Conservation (phyloP, 2,888 invertebrate species). For the Orchesellides sinensis region DNA sequence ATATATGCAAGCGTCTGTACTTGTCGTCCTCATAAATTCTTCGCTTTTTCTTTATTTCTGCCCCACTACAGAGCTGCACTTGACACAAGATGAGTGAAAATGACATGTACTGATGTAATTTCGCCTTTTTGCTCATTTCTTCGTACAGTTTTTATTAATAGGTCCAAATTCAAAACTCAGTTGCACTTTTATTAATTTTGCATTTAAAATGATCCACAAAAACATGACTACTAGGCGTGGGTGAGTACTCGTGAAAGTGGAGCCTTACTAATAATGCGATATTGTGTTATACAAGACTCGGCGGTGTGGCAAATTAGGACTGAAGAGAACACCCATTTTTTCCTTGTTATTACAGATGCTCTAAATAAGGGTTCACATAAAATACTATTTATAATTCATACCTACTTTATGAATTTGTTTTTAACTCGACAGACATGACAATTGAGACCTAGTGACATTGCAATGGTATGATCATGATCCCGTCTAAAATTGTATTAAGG, state of each 20-base stretch:
- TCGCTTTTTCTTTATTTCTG: background rate
- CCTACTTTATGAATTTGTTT: background rate
- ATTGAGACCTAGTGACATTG: background rate
- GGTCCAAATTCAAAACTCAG: too few species aligned
- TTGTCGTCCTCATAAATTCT: constrained; percentile 55
- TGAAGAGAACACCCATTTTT: constrained; percentile 12
- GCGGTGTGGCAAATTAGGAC: too few species aligned
- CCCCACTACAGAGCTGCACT: too few species aligned
- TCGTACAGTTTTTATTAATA: too few species aligned
- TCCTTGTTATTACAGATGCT: too few species aligned
- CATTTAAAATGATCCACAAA: too few species aligned
- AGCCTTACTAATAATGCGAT: background rate
- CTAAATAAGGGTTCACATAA: too few species aligned
- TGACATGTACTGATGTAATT: constrained; percentile 26
- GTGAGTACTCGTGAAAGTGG: constrained; percentile 21
- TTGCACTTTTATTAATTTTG: too few species aligned
- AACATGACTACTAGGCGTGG: constrained; percentile 58
- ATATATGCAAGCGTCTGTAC: too few species aligned
- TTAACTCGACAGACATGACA: background rate
- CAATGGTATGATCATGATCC: background rate
- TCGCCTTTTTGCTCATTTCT: background rate
- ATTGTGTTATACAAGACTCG: background rate
- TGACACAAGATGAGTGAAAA: constrained; percentile 4
- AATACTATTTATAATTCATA: too few species aligned
- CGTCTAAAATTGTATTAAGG: background rate